Base-by-base conservation (phyloP, 2,113 vertebrate species). In the Physeter macrocephalus region DNA sequence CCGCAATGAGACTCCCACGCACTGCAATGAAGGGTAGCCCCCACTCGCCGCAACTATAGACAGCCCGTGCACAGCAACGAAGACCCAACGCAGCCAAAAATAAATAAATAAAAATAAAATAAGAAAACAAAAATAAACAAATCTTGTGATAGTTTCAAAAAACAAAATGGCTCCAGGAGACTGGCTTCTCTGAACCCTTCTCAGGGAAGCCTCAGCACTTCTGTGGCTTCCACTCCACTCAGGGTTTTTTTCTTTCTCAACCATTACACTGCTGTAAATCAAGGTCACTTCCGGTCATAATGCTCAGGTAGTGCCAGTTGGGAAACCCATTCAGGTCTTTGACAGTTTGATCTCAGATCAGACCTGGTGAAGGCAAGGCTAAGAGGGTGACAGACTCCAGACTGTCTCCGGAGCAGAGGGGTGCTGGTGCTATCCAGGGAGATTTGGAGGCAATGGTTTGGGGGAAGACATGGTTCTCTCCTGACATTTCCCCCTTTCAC, bases 311-410 rank as follows among this genome's bases (percentile, higher is more conserved):
- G 72, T 43, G 20, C 43, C 43, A 36, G 31, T 39, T 98, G 64
- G 34, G 39, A 80, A 61, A 97, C 39, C 0, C 1, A 41, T 0
- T 97, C 96, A 96, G 83, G 61, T 57, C 69, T 97, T 95, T 80
- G 88, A 62, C 72, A 92, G 78, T 93, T 90, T 97, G 94, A 64
- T 49, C 92, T 97, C 69, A 88, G 77, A 84, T 81, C 49, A 31
- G 75, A 93, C 97, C 62, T 72, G 11, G 86, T 36, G 67, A 97
- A 94, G 88, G 67, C 39, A 97, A 97, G 64, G 89, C 15, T 90
- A n/a, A 29, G n/a, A 87, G 61, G 49, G 12, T 89, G 31, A 90
- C 34, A 69, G 61, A 69, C 72, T 86, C 66, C 13, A 95, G 52
- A 52, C 94, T 5, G 21, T 88, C 9, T 95, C 52, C 36, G 39